Evolutionary conservation across 2,113 vertebrate species (phyloP), one percentile per base, ranked within the genome.

Genomic region (Microtus pennsylvanicus): DNA sequence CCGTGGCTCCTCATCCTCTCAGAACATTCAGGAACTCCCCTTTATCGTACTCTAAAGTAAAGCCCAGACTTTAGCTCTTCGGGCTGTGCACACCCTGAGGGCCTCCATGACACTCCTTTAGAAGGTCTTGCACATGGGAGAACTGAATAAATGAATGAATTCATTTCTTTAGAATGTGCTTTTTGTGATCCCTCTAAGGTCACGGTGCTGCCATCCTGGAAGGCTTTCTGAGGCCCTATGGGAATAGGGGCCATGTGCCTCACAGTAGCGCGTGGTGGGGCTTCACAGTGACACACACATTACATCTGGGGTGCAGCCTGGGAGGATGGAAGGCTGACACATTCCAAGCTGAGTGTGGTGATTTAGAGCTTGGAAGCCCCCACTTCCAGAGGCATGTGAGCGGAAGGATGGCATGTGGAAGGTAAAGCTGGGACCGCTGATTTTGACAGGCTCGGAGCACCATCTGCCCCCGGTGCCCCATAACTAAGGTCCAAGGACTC

Each of bases 81-180:
- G 55, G 70, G 58, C 76, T 94, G n/a, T 28, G 33, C 58, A 74
- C 12, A 17, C 61, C 85, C 52, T 26, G 33, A 88, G 80, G 50
- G 80, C 92, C 85, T 94, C 92, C 3, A 4, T 90, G 85, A 94
- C 90, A 90, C 90, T 96, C 92, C 95, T 92, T 82, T 69, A 85
- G 63, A 91, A 90, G 69, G 47, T 63, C 42, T 94, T 86, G 4
- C 85, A 87, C 35, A 14, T 82, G 35, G 74, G 74, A 92, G 94
- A 89, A 45, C 30, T 86, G 77, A 98, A 97, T 98, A 97, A 98
- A 98, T 88, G 45, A 52, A 78, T 88, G 38, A 52, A 69, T 91
- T 95, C 50, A 77, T 86, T 92, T 78, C 70, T 87, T 94, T 63
- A 93, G 50, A 91, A 83, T 95, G 78, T 78, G 45, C 52, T 69